These are phyloP conservation scores for Sialia sialis DNA, from an alignment of 2,113 vertebrate species.

Conservation along the genomic window DNA sequence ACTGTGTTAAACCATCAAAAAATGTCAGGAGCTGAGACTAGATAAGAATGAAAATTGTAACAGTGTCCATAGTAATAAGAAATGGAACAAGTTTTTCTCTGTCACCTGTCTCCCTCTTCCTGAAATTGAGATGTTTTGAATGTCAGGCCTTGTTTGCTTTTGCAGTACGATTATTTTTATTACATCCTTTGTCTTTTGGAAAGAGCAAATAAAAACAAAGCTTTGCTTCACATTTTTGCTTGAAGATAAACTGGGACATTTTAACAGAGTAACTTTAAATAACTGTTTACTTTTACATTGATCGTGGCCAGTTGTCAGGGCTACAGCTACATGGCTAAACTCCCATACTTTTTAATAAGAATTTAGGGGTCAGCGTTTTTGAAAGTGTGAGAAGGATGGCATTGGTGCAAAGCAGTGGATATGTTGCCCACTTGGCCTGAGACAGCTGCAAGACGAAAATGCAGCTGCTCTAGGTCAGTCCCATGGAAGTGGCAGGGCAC, in stretches of 20 bases:
- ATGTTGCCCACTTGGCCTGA: background rate
- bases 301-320: background rate
- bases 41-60: background rate
- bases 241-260: background rate
- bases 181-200: background rate
- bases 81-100: background rate
- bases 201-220: slow-evolving; percentile 6
- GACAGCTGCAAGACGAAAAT: background rate
- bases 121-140: background rate
- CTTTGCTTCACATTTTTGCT: background rate
- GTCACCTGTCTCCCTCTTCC: background rate
- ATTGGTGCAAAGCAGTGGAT: background rate
- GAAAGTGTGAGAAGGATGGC: background rate
- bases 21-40: background rate
- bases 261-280: background rate
- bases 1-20: background rate
- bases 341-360: background rate
- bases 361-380: background rate
- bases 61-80: background rate
- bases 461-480: background rate
- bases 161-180: background rate
- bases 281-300: slow-evolving; percentile 9
- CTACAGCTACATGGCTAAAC: background rate
- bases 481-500: background rate
- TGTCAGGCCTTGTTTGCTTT: background rate